Conservation (phyloP, 2,888 invertebrate genomes). For the Nomada lathburiana region DNA sequence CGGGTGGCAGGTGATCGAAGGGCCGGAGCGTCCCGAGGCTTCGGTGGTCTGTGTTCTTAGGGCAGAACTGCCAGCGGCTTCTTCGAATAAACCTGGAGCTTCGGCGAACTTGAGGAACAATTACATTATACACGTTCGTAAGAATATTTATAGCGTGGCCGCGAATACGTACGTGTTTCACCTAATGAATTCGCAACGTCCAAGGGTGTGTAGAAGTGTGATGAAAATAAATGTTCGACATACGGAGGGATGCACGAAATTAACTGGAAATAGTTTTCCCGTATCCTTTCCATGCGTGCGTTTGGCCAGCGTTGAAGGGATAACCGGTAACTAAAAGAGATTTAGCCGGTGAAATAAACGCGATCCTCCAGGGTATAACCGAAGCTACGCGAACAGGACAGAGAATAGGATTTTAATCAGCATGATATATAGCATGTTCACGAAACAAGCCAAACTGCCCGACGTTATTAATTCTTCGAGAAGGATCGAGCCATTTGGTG, state of each 20-base stretch:
- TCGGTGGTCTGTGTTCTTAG: background rate
- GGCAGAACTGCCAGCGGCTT: background rate
- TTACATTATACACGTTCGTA: background rate
- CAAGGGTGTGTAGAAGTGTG: no score
- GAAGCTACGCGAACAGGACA: slow-evolving; percentile 2
- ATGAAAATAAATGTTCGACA: no score
- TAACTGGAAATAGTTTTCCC: background rate
- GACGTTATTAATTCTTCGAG: slow-evolving; percentile 63
- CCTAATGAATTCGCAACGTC: no score
- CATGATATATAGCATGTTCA: slow-evolving; percentile 36
- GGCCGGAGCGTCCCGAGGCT: background rate
- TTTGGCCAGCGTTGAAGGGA: background rate
- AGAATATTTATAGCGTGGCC: background rate
- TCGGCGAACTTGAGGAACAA: slow-evolving; percentile 5
- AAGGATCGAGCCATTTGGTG: slow-evolving; percentile 75
- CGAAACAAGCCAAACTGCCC: slow-evolving; percentile 33
- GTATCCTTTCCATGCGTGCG: no score
- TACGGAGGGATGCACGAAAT: background rate
- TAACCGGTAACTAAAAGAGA: slow-evolving; percentile 8
- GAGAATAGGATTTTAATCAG: slow-evolving; percentile 59
- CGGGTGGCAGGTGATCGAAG: background rate
- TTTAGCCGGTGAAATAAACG: slow-evolving; percentile 47
- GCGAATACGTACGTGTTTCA: background rate
- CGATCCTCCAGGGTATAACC: slow-evolving; percentile 62
- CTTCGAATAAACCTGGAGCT: background rate